A percentile compares a stretch with the other conserved stretches of the same genome.
Evolutionary conservation across 2,797 vertebrate genomes (phyloP).

Genomic region (Semotilus atromaculatus): DNA sequence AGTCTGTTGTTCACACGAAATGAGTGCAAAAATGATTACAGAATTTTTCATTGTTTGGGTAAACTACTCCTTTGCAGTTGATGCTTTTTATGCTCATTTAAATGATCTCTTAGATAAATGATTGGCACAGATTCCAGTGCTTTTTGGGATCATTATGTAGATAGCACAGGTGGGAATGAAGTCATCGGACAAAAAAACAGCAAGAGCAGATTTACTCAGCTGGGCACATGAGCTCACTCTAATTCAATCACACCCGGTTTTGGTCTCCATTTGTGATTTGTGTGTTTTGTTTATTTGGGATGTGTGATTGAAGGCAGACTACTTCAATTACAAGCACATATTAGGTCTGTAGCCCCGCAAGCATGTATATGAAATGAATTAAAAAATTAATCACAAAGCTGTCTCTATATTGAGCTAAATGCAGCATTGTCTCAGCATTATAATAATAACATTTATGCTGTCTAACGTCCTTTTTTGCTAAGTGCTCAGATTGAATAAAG

Average conservation of each 20-base stretch:
- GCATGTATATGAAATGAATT: slow-evolving; percentile 21
- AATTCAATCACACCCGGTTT: slow-evolving; percentile 29
- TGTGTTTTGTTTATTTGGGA: slow-evolving; percentile 32
- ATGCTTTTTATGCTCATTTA: slow-evolving; percentile 2
- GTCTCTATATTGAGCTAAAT: not conserved
- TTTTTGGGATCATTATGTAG: slow-evolving; percentile 44
- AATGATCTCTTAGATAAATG: slow-evolving; percentile 36
- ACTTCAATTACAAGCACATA: slow-evolving; percentile 25
- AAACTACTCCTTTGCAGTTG: not conserved
- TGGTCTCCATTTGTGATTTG: slow-evolving; percentile 30
- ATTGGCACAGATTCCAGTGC: slow-evolving; percentile 20
- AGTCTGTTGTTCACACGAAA: slow-evolving; percentile 8
- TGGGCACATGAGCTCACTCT: slow-evolving; percentile 37
- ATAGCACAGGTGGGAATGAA: slow-evolving; percentile 45
- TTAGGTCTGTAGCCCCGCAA: slow-evolving; percentile 2
- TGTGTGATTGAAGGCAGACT: slow-evolving; percentile 27
- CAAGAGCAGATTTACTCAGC: slow-evolving; percentile 43
- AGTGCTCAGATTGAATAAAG: slow-evolving; percentile 24
- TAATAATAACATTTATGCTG: slow-evolving; percentile 18
- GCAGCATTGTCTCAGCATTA: slow-evolving; percentile 18
- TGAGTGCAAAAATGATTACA: not conserved
- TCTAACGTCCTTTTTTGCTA: not conserved
- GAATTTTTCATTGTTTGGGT: not conserved
- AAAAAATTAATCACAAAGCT: slow-evolving; percentile 1
- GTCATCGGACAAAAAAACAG: slow-evolving; percentile 26